Conservation (phyloP, 2,888 invertebrate genomes). For the Smittia aterrima region DNA sequence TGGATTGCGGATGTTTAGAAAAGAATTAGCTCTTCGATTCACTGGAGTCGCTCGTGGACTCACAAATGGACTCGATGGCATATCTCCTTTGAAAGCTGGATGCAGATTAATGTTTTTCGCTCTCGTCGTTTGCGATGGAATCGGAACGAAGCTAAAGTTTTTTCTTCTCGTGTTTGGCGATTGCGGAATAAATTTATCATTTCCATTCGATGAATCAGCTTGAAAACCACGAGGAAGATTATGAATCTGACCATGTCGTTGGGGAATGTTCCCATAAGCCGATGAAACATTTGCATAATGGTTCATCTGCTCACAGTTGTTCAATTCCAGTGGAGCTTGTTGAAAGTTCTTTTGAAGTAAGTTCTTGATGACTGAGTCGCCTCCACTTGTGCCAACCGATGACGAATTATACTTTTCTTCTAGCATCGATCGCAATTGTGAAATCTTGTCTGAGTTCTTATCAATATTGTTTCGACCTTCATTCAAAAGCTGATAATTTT, state of each 20-base stretch:
- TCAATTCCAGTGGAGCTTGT: constrained; percentile 43
- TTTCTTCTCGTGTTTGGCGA: constrained; percentile 75
- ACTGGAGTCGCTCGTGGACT: constrained; percentile 77
- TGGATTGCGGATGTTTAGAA: constrained; percentile 14
- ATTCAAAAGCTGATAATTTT: constrained; percentile 44
- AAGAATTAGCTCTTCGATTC: constrained; percentile 58
- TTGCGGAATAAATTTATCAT: constrained; percentile 20
- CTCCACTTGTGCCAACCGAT: constrained; percentile 48
- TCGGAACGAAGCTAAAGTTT: constrained; percentile 82
- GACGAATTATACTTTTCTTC: constrained; percentile 63
- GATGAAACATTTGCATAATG: not conserved
- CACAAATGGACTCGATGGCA: constrained; percentile 76
- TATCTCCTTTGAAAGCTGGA: constrained; percentile 54
- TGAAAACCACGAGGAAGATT: not conserved
- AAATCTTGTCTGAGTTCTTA: constrained; percentile 62
- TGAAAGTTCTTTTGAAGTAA: constrained; percentile 42
- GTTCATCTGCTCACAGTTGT: constrained; percentile 29
- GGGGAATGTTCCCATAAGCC: not conserved
- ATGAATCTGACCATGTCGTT: not conserved
- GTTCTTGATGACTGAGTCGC: constrained; percentile 47
- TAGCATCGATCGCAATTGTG: constrained; percentile 69
- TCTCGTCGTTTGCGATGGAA: constrained; percentile 68
- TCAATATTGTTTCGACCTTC: constrained; percentile 49
- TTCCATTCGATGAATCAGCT: not conserved
- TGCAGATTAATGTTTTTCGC: constrained; percentile 45